Evolutionary conservation across 2,888 invertebrate species (phyloP).

Genomic region (Marronus borbonicus): DNA sequence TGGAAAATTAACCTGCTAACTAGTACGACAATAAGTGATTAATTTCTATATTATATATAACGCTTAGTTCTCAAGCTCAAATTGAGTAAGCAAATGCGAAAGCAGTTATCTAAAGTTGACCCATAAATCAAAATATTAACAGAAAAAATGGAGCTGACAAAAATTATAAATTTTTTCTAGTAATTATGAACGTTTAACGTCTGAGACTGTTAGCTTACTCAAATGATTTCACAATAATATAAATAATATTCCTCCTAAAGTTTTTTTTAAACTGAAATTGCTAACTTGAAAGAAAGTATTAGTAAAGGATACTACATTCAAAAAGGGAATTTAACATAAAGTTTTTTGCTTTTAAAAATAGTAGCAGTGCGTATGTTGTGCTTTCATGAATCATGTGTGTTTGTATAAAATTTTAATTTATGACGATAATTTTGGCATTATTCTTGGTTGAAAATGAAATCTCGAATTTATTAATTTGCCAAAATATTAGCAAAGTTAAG

Average conservation of each 20-base stretch:
- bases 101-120: neutral
- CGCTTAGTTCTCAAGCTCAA: constrained; percentile 6
- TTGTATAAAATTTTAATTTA: constrained; percentile 40
- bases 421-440: constrained; percentile 32
- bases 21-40: constrained; percentile 11
- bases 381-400: constrained; percentile 32
- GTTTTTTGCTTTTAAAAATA: constrained; percentile 34
- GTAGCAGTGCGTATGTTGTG: neutral
- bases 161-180: no score
- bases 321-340: neutral
- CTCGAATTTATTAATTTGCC: no score
- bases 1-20: neutral
- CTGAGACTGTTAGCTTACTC: no score
- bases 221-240: no score
- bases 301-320: neutral
- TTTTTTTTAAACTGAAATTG: no score
- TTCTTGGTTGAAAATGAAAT: constrained; percentile 36
- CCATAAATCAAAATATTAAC: constrained; percentile 8
- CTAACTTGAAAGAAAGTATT: neutral
- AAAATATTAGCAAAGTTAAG: neutral
- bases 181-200: no score
- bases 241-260: no score
- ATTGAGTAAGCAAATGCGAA: neutral
- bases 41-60: constrained; percentile 7
- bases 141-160: no score